Conservation (phyloP, 1,140 invertebrate genomes). For the Drosophila pruinosa region DNA sequence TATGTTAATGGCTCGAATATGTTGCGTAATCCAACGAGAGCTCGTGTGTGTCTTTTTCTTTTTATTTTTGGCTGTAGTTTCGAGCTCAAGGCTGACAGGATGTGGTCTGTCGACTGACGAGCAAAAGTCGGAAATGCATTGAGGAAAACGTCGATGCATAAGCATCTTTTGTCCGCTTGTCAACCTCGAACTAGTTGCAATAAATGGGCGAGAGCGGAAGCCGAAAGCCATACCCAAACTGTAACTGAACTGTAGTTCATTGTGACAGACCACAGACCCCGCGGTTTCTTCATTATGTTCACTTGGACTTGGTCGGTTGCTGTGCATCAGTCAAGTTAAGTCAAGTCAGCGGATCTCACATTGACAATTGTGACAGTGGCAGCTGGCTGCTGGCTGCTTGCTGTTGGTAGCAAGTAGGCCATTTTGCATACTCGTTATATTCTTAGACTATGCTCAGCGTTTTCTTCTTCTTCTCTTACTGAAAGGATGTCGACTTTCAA, state of each 20-base stretch:
- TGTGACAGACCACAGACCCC: background rate
- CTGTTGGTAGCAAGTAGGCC: slow-evolving; percentile 62
- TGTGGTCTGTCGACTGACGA: slow-evolving; percentile 53
- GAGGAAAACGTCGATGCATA: slow-evolving; percentile 21
- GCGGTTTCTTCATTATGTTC: slow-evolving; percentile 55
- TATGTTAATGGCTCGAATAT: slow-evolving; percentile 59
- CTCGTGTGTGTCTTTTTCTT: slow-evolving; percentile 7
- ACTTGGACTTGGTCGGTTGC: slow-evolving; percentile 41
- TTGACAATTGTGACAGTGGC: slow-evolving; percentile 47
- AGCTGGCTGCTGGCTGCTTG: slow-evolving; percentile 45
- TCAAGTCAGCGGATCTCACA: slow-evolving; percentile 51
- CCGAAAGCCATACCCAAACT: slow-evolving; percentile 6
- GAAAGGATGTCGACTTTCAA: slow-evolving; percentile 47
- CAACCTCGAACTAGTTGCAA: slow-evolving; percentile 21
- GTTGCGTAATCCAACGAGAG: slow-evolving; percentile 37
- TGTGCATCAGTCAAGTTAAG: slow-evolving; percentile 62
- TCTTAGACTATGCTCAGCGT: slow-evolving; percentile 10
- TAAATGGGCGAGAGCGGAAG: slow-evolving; percentile 1
- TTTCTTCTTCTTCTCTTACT: background rate
- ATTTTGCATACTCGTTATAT: slow-evolving; percentile 48
- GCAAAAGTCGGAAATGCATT: slow-evolving; percentile 8
- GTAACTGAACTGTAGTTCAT: slow-evolving; percentile 8
- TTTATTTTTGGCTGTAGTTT: slow-evolving; percentile 1
- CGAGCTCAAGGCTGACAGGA: slow-evolving; percentile 74
- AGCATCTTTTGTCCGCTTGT: slow-evolving; percentile 19